Evolutionary conservation across 2,888 invertebrate genomes (phyloP).

Genomic region (Nycteola revayana): DNA sequence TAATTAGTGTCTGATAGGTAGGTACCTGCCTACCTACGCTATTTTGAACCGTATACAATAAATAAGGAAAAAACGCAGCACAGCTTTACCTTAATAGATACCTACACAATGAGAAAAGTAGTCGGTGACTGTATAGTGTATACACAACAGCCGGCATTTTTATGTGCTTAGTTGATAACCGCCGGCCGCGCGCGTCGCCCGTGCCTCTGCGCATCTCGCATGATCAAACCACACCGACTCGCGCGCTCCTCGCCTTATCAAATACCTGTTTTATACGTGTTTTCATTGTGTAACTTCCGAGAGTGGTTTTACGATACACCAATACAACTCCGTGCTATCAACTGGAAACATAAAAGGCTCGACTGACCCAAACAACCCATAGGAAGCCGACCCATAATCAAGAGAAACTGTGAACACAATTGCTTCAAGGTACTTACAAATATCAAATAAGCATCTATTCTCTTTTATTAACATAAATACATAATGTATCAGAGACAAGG

Average conservation of each 20-base stretch:
- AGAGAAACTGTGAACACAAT: slow-evolving; percentile 44
- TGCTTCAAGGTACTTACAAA: slow-evolving; percentile 59
- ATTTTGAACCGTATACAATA: no score
- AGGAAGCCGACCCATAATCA: slow-evolving; percentile 34
- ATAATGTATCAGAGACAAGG: slow-evolving; percentile 49
- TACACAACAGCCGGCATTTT: slow-evolving; percentile 53
- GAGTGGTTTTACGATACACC: slow-evolving; percentile 26
- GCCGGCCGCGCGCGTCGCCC: slow-evolving; percentile 59
- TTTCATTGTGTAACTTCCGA: slow-evolving; percentile 21
- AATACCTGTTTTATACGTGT: slow-evolving; percentile 33
- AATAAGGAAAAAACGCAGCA: no score
- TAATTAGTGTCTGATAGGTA: no score
- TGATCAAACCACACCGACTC: slow-evolving; percentile 30
- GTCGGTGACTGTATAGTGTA: slow-evolving; percentile 37
- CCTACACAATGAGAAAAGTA: slow-evolving; percentile 47
- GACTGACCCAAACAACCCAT: slow-evolving; percentile 2
- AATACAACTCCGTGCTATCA: slow-evolving; percentile 24
- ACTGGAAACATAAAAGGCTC: slow-evolving; percentile 5
- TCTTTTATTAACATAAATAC: slow-evolving; percentile 42
- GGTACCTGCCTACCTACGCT: no score
- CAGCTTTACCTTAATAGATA: no score
- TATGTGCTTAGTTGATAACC: slow-evolving; percentile 76
- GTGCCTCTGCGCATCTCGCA: slow-evolving; percentile 44
- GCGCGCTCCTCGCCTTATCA: slow-evolving; percentile 40
- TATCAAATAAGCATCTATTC: slow-evolving; percentile 40